Percentiles rank a stretch among this genome's conserved stretches.
These are phyloP conservation scores for Lophius americanus DNA, from an alignment of 2,797 vertebrate genomes.

Conservation along the genomic window DNA sequence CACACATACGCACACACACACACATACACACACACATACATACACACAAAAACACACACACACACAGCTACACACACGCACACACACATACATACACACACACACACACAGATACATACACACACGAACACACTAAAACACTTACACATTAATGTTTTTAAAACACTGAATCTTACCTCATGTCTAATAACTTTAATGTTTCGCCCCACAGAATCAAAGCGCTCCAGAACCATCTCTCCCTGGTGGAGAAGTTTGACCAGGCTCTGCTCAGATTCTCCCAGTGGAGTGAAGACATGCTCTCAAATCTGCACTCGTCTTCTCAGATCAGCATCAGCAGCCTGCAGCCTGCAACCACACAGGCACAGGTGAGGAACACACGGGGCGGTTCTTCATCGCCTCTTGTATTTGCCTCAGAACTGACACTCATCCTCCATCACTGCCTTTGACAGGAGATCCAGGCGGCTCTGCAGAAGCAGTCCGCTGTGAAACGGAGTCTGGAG, in stretches of 20 bases:
- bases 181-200: background rate
- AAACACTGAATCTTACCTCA: background rate
- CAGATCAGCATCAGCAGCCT: slow-evolving; percentile 86
- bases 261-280: slow-evolving; percentile 89
- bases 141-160: background rate
- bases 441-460: slow-evolving; percentile 81
- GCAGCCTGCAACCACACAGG: slow-evolving; percentile 76
- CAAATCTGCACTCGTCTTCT: slow-evolving; percentile 84
- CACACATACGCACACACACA: no score
- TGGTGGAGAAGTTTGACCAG: slow-evolving; percentile 88
- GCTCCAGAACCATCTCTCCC: slow-evolving; percentile 83
- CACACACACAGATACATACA: no score
- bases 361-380: slow-evolving; percentile 83
- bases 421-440: slow-evolving; percentile 3
- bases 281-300: slow-evolving; percentile 91
- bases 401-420: slow-evolving; percentile 4
- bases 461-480: slow-evolving; percentile 82
- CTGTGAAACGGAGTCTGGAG: slow-evolving; percentile 80
- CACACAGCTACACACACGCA: no score
- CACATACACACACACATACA: no score
- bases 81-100: no score
- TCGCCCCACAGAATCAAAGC: slow-evolving; percentile 79
- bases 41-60: no score
- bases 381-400: background rate
- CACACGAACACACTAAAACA: no score